phyloP scores from a whole-genome alignment of 2,888 invertebrate species.

The Bellardia pandia region DNA sequence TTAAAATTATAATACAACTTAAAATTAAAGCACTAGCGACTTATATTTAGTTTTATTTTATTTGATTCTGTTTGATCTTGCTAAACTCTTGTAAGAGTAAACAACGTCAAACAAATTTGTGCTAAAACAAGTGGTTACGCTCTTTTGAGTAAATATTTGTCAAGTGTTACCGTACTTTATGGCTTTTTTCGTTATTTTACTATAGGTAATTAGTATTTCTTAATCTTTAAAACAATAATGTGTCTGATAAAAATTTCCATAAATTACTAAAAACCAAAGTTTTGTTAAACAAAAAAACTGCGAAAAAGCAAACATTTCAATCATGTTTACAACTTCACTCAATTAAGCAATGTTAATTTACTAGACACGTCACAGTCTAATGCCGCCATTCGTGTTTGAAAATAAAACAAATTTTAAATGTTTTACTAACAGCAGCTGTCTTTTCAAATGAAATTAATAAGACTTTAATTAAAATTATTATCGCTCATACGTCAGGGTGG shows the following conservation, averaged over 20 bases:
- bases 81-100: too few species aligned
- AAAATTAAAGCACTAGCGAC: too few species aligned
- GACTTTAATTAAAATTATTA: constrained; percentile 50
- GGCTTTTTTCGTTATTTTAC: too few species aligned
- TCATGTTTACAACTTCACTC: background rate
- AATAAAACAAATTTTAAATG: constrained; percentile 19
- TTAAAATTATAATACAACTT: too few species aligned
- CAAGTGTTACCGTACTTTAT: too few species aligned
- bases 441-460: constrained; percentile 6
- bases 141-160: too few species aligned
- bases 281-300: background rate
- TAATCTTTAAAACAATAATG: too few species aligned
- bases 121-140: too few species aligned
- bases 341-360: constrained; percentile 1
- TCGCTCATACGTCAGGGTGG: constrained; percentile 6
- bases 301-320: background rate
- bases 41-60: too few species aligned
- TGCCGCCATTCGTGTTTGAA: background rate
- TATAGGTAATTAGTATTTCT: too few species aligned
- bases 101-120: too few species aligned
- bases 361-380: background rate
- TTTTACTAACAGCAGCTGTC: constrained; percentile 12
- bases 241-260: background rate
- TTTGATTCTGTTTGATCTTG: too few species aligned
- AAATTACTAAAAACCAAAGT: background rate